phyloP scores from a whole-genome alignment of 1,140 invertebrate genomes.

The Rhopalosiphum padi region DNA sequence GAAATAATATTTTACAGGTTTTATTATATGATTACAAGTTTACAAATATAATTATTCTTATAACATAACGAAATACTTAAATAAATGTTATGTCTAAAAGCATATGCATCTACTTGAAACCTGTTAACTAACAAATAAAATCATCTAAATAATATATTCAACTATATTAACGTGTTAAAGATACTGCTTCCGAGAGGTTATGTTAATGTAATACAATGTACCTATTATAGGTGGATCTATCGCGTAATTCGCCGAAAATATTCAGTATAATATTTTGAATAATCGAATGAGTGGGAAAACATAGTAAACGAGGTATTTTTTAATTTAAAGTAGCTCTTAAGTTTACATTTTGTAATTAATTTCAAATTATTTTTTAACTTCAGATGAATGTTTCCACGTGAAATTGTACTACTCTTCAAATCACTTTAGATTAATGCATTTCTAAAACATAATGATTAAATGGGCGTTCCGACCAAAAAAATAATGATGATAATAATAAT shows the following conservation, averaged over 20 bases:
- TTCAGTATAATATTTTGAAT: background rate
- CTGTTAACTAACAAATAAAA: background rate
- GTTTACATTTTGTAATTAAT: conserved; percentile 9
- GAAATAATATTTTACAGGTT: background rate
- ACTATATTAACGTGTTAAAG: conserved; percentile 4
- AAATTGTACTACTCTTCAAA: background rate
- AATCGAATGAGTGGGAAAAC: background rate
- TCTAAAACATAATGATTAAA: conserved; percentile 18
- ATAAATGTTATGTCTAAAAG: background rate
- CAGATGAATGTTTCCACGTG: background rate
- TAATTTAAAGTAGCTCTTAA: conserved; percentile 24
- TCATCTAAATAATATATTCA: background rate
- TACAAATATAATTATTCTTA: background rate
- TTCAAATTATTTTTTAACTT: conserved; percentile 20
- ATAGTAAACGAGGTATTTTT: background rate
- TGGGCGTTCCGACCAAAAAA: conserved; percentile 13
- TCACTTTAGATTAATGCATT: conserved; percentile 36
- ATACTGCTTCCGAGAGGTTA: background rate
- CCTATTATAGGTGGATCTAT: background rate
- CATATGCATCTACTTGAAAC: background rate
- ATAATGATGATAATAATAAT: background rate
- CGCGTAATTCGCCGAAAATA: conserved; percentile 11
- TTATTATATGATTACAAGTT: background rate
- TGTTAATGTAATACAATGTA: background rate
- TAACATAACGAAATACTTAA: background rate